A percentile compares a stretch with the other conserved stretches of the same genome.
Conservation (phyloP, 2,113 vertebrate genomes). For the Cranoglanis bouderius region DNA sequence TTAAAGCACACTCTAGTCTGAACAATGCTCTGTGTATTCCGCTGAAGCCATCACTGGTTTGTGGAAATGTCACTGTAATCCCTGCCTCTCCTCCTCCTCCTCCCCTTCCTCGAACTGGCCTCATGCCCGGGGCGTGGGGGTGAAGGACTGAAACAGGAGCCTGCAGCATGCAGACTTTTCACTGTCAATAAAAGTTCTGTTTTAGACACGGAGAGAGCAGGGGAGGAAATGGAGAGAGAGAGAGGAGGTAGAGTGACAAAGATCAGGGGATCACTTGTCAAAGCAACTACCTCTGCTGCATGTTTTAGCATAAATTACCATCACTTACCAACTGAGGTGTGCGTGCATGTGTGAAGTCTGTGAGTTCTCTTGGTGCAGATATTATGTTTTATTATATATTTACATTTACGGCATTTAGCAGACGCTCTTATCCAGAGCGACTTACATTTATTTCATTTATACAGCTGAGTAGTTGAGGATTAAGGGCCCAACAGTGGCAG, state of each 20-base stretch:
- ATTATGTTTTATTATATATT: not conserved
- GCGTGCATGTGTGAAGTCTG: not conserved
- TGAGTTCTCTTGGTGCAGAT: not conserved
- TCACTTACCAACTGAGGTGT: not conserved
- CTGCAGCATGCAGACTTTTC: not conserved
- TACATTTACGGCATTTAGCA: too few species aligned
- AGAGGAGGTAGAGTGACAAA: constrained; percentile 2
- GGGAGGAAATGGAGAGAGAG: not conserved
- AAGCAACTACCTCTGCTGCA: constrained; percentile 48
- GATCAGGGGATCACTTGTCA: constrained; percentile 50
- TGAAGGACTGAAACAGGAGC: constrained; percentile 3
- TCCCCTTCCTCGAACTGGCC: constrained; percentile 27
- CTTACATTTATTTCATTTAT: too few species aligned
- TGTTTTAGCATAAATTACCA: constrained; percentile 51
- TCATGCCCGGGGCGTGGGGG: not conserved
- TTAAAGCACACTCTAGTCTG: not conserved
- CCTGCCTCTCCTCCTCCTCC: not conserved
- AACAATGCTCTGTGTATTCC: constrained; percentile 5
- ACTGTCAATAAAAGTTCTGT: constrained; percentile 16
- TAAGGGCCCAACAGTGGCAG: too few species aligned
- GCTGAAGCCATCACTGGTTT: constrained; percentile 27
- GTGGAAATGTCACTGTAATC: constrained; percentile 29
- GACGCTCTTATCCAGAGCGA: too few species aligned
- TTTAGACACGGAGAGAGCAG: not conserved
- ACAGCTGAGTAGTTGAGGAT: too few species aligned